Evolutionary conservation across 2,888 invertebrate genomes (phyloP), one percentile per base, ranked within the genome.

Genomic region (Leptura quadrifasciata): DNA sequence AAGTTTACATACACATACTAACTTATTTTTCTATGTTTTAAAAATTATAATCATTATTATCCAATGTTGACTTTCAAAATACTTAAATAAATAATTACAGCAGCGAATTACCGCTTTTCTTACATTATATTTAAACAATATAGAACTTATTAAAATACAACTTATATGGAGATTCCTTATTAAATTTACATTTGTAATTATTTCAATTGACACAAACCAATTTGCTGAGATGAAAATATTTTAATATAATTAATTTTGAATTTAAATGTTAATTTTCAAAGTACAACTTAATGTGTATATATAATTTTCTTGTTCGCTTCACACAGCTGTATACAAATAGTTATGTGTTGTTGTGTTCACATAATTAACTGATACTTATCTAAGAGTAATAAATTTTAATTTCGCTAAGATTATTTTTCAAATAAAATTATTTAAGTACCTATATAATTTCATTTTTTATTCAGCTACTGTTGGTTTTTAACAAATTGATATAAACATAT

Each of bases 361-460:
- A 72, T 72, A 69, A 76, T 72, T 72, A 72, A 72, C 64, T 67
- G 72, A 76, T 76, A 72, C 54, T 10, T 57, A 72, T 76, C 72
- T 72, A 52, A 27, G 55, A 64, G 52, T 64, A 17, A 76, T 76
- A 73, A 76, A 76, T 73, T 72, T 76, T 27, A 31, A 61, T 71
- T 71, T 71, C 39, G 27, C 52, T 27, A 17, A n/a, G 70, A 61
- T 61, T 21, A 31, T 60, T 61, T 71, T 52, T 58, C 10, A 58
- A 58, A 69, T 57, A 58, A 57, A 69, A 69, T 61, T 71, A 61
- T 58, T 69, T 20, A 69, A 31, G 17, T 18, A 20, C 57, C 18
- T 57, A 54, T 21, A 55, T 55, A 55, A 57, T 57, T 57, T 31
- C 17, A 57, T 17, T 24, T 57, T 67, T 69, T 69, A 31, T 18